A percentile compares a stretch with the other conserved stretches of the same genome.
These are phyloP conservation scores for Malacoraja senta DNA, from an alignment of 2,797 vertebrate genomes.

Conservation along the genomic window DNA sequence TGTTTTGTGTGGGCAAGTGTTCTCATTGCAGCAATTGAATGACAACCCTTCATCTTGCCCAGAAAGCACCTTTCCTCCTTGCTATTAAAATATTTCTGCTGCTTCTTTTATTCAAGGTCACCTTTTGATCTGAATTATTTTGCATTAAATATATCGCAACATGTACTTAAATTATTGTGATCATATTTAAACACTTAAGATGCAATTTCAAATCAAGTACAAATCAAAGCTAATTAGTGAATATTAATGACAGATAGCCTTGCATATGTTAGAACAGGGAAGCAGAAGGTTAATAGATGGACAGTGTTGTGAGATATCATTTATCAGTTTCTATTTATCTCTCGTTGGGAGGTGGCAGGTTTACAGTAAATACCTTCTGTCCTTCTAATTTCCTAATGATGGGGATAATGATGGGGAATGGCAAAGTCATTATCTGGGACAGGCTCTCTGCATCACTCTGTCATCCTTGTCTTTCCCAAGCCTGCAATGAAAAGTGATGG, in stretches of 20 bases:
- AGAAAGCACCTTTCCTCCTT: conserved; percentile 40
- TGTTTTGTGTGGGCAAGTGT: background rate
- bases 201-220: conserved; percentile 28
- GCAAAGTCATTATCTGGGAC: conserved; percentile 95
- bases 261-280: conserved; percentile 83
- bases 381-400: conserved; percentile 99
- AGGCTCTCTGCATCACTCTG: conserved; percentile 97
- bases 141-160: conserved; percentile 39
- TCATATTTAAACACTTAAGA: conserved; percentile 40
- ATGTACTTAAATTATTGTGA: conserved; percentile 27
- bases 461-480: conserved; percentile 83
- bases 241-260: conserved; percentile 88
- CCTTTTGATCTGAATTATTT: conserved; percentile 40
- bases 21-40: conserved; percentile 27
- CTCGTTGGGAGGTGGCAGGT: conserved; percentile 99
- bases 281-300: conserved; percentile 97
- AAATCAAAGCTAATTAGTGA: conserved; percentile 70
- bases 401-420: conserved; percentile 99
- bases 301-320: conserved; percentile 85
- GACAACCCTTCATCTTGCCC: conserved; percentile 46
- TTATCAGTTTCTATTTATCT: conserved; percentile 99
- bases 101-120: conserved; percentile 49
- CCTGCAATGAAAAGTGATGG: conserved; percentile 91
- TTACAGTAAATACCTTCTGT: conserved; percentile 99
- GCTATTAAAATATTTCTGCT: conserved; percentile 40